phyloP scores from a whole-genome alignment of 1,140 invertebrate genomes.

The Lucilia sericata region DNA sequence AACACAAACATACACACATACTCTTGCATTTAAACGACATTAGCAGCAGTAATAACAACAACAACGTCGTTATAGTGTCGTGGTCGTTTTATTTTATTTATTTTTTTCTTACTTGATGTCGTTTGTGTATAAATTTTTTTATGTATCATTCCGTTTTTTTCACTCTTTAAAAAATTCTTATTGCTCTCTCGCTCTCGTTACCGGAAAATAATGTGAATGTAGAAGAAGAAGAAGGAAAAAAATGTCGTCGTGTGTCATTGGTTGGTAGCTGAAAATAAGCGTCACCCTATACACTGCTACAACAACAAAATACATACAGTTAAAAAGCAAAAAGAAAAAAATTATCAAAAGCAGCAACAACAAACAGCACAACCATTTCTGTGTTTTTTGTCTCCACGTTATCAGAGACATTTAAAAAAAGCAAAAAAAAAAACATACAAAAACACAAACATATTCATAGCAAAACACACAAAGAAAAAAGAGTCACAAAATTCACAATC shows the following conservation, averaged over 20 bases:
- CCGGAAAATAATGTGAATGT: neutral
- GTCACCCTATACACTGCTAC: constrained; percentile 37
- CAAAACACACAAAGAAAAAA: neutral
- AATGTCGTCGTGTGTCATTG: constrained; percentile 68
- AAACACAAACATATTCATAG: neutral
- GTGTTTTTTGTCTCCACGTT: constrained; percentile 9
- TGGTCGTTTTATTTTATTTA: constrained; percentile 14
- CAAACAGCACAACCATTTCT: constrained; percentile 28
- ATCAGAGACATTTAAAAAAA: neutral
- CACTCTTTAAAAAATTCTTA: constrained; percentile 44
- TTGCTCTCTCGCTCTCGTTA: constrained; percentile 46
- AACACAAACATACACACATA: too few relatives aligned
- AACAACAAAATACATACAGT: neutral
- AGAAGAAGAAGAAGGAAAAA: constrained; percentile 48
- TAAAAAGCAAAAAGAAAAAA: neutral
- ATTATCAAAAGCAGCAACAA: neutral
- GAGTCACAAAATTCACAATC: neutral
- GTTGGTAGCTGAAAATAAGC: constrained; percentile 51
- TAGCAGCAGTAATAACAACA: neutral
- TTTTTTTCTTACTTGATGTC: neutral
- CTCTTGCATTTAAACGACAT: neutral
- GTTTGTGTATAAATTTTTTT: constrained; percentile 39
- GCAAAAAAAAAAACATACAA: neutral
- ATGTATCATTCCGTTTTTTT: constrained; percentile 45
- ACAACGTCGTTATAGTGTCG: constrained; percentile 16